These are phyloP conservation scores for Mionectes macconnelli DNA, from an alignment of 2,113 vertebrate genomes.

Conservation along the genomic window DNA sequence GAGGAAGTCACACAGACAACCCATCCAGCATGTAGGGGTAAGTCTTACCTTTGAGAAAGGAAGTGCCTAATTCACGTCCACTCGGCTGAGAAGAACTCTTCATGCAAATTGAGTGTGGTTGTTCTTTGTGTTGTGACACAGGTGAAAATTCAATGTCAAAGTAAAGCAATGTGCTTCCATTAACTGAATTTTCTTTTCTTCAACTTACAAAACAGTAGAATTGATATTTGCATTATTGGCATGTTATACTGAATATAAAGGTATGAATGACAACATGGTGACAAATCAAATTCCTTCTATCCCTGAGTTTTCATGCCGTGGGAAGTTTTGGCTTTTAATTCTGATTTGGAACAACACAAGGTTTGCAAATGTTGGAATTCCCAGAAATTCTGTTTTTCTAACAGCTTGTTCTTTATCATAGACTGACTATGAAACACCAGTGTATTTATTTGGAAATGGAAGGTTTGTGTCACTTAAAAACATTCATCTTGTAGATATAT, in stretches of 20 bases:
- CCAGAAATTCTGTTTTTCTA: not conserved
- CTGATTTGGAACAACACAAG: not conserved
- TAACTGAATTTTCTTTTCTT: not conserved
- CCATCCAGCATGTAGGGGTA: not conserved
- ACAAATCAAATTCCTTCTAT: not conserved
- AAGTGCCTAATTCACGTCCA: not conserved
- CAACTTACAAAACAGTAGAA: rapidly evolving
- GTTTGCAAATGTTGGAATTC: not conserved
- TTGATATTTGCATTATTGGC: not conserved
- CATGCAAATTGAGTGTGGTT: not conserved
- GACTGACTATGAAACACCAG: not conserved
- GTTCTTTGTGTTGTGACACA: not conserved
- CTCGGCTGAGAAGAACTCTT: not conserved
- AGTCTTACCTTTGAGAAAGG: not conserved
- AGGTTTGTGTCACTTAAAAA: not conserved
- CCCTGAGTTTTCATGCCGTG: not conserved
- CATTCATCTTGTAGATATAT: not conserved
- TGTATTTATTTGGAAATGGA: not conserved
- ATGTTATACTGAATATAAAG: not conserved
- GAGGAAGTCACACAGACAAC: not conserved
- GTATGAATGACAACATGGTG: not conserved
- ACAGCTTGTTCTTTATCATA: not conserved
- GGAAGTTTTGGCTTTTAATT: not conserved
- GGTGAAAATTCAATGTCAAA: not conserved
- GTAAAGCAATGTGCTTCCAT: not conserved